Conservation (phyloP, 2,888 invertebrate genomes). For the Cheilosia urbana region DNA sequence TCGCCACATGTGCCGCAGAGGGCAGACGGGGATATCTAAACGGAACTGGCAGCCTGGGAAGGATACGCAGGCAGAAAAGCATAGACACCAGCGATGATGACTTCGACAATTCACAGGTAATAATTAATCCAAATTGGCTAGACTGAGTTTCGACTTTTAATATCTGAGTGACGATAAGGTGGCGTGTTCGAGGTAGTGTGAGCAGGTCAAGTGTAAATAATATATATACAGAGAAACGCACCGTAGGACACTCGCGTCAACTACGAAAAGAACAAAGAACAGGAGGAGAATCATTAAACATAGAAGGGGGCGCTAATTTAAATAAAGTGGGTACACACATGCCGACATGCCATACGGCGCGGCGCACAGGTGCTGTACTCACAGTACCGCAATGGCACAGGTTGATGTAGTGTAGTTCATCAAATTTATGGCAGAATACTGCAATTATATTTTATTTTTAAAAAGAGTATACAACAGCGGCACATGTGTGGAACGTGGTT, state of each 20-base stretch:
- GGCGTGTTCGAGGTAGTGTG: not conserved
- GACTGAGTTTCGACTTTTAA: slow-evolving; percentile 47
- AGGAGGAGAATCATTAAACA: slow-evolving; percentile 31
- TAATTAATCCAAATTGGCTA: slow-evolving; percentile 72
- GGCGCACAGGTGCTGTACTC: slow-evolving; percentile 4
- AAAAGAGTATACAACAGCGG: not conserved
- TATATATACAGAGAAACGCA: not conserved
- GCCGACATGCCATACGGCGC: not conserved
- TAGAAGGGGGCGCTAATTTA: slow-evolving; percentile 37
- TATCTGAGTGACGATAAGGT: not conserved
- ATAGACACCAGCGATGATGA: slow-evolving; percentile 85
- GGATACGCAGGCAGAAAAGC: slow-evolving; percentile 80
- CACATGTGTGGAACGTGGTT: slow-evolving; percentile 1
- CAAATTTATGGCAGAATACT: slow-evolving; percentile 23
- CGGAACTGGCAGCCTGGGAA: slow-evolving; percentile 82
- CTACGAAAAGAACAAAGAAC: slow-evolving; percentile 35
- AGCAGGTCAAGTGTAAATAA: slow-evolving; percentile 63
- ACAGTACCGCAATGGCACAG: slow-evolving; percentile 29
- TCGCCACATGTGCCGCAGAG: slow-evolving; percentile 65
- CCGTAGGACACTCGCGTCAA: slow-evolving; percentile 14
- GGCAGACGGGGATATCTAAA: slow-evolving; percentile 78
- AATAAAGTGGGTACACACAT: not conserved
- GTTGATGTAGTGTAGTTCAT: slow-evolving; percentile 20
- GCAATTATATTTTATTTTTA: slow-evolving; percentile 29
- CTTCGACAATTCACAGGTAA: slow-evolving; percentile 85